Evolutionary conservation across 1,140 invertebrate genomes (phyloP).

Genomic region (Ceratina calcarata): DNA sequence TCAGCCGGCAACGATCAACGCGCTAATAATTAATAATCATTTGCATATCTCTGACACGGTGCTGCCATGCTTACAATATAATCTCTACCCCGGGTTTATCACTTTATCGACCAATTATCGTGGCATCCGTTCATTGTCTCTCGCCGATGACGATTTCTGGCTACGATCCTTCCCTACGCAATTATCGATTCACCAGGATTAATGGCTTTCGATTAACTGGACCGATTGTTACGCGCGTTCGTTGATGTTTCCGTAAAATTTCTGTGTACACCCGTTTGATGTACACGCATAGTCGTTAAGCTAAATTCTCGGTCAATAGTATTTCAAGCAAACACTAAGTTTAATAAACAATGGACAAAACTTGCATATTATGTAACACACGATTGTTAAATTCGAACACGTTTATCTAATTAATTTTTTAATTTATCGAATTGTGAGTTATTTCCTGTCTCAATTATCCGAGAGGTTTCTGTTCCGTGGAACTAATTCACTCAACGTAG

Average conservation of each 20-base stretch:
- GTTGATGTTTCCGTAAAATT: not conserved
- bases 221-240: slow-evolving; percentile 24
- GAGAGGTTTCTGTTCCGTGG: too few species aligned
- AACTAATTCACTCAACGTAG: too few species aligned
- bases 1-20: slow-evolving; percentile 57
- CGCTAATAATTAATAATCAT: slow-evolving; percentile 66
- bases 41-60: slow-evolving; percentile 56
- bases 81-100: slow-evolving; percentile 51
- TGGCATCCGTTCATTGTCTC: slow-evolving; percentile 12
- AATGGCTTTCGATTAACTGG: not conserved
- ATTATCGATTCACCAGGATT: slow-evolving; percentile 15
- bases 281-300: not conserved
- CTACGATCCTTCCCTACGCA: not conserved
- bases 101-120: slow-evolving; percentile 49
- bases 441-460: too few species aligned
- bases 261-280: not conserved
- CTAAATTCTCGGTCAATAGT: not conserved
- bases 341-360: too few species aligned
- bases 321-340: too few species aligned
- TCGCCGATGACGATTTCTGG: slow-evolving; percentile 23
- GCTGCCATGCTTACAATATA: slow-evolving; percentile 48
- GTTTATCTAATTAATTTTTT: too few species aligned
- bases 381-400: too few species aligned
- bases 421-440: too few species aligned
- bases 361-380: too few species aligned